Conservation (phyloP, 2,113 vertebrate genomes). For the Rhinoptilus africanus region DNA sequence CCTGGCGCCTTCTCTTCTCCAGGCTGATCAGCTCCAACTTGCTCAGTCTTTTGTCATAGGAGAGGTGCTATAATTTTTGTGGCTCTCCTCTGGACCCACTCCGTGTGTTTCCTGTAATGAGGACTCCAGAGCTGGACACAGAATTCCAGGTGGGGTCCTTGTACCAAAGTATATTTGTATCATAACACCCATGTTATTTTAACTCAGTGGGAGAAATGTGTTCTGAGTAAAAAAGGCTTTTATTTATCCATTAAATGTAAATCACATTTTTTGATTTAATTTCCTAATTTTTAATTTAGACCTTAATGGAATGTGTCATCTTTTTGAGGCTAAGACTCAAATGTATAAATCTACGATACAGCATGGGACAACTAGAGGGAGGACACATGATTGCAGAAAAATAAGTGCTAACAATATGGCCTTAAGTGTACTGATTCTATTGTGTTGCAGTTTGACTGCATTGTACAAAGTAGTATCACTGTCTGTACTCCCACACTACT, state of each 20-base stretch:
- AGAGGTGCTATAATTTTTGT: not conserved
- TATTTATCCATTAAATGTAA: not conserved
- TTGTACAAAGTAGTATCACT: not conserved
- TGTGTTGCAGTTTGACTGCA: not conserved
- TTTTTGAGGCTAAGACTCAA: not conserved
- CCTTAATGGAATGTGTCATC: not conserved
- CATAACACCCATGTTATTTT: not conserved
- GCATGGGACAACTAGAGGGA: not conserved
- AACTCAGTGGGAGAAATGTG: not conserved
- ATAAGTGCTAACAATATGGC: not conserved
- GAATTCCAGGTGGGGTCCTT: not conserved
- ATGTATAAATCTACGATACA: not conserved
- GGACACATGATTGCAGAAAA: not conserved
- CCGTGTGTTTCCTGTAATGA: not conserved
- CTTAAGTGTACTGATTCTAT: not conserved
- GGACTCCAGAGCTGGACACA: not conserved
- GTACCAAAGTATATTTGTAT: not conserved
- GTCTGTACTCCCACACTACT: not conserved
- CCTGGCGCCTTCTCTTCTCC: not conserved
- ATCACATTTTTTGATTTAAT: not conserved
- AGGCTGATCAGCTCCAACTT: not conserved
- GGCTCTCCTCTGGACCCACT: accelerated
- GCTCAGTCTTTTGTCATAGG: not conserved
- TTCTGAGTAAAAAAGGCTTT: not conserved
- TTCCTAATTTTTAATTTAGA: not conserved